Conservation (phyloP, 2,888 invertebrate species). For the Nomada hirtipes region DNA sequence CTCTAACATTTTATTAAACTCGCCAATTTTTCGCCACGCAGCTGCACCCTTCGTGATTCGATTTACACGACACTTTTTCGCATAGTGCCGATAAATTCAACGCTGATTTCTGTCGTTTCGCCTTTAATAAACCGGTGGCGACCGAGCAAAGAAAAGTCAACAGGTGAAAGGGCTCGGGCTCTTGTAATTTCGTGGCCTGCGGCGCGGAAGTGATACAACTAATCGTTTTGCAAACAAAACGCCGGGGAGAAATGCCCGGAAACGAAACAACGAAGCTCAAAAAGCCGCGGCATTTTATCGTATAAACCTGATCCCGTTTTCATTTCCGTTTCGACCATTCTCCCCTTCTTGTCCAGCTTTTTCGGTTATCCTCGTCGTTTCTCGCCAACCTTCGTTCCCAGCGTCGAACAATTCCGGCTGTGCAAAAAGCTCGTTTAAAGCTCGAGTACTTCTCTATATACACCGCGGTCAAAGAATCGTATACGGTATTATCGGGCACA, state of each 20-base stretch:
- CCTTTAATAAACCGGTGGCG: constrained; percentile 24
- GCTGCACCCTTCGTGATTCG: constrained; percentile 45
- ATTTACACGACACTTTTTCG: constrained; percentile 5
- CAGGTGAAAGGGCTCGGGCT: constrained; percentile 39
- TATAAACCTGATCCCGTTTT: constrained; percentile 27
- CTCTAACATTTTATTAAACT: constrained; percentile 65
- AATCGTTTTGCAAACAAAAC: constrained; percentile 40
- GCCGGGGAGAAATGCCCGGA: not conserved
- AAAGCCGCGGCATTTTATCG: not conserved
- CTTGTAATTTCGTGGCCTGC: constrained; percentile 12
- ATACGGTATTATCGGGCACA: constrained; percentile 52
- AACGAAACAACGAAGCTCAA: constrained; percentile 3
- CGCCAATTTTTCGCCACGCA: constrained; percentile 53
- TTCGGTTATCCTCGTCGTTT: not conserved
- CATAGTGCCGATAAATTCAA: constrained; percentile 22
- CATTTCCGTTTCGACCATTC: not conserved
- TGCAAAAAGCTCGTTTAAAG: constrained; percentile 42
- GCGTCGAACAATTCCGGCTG: constrained; percentile 23
- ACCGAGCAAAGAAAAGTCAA: constrained; percentile 38
- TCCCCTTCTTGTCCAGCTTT: not conserved
- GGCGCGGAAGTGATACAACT: not conserved
- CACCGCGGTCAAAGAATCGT: constrained; percentile 59
- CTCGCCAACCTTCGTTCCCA: constrained; percentile 13
- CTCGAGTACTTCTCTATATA: not conserved
- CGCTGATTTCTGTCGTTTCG: not conserved